These are phyloP conservation scores for Cheumatopsyche charites DNA, from an alignment of 1,140 invertebrate species.

Conservation along the genomic window DNA sequence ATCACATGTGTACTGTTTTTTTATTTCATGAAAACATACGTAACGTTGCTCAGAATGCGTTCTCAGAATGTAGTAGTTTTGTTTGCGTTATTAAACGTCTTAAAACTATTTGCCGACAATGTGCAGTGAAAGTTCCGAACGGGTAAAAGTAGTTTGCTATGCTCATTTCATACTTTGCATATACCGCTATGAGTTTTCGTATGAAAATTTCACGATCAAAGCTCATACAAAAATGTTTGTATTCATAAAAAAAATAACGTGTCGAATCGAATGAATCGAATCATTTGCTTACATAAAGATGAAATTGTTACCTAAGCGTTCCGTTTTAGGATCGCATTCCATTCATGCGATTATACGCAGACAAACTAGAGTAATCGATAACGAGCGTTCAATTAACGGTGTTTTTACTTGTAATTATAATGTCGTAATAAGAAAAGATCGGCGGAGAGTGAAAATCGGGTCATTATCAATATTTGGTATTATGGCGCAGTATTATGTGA, in stretches of 20 bases:
- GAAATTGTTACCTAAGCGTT: too few relatives aligned
- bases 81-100: not conserved
- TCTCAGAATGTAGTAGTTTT: not conserved
- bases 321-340: not conserved
- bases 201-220: not conserved
- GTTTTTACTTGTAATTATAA: too few relatives aligned
- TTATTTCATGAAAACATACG: not conserved
- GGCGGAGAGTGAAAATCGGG: not conserved
- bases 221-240: not conserved
- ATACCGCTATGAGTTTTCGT: slow-evolving; percentile 5
- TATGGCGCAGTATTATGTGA: not conserved
- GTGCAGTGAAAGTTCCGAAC: not conserved
- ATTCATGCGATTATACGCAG: not conserved
- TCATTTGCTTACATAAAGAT: too few relatives aligned
- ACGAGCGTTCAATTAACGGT: too few relatives aligned
- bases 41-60: not conserved
- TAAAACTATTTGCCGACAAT: not conserved
- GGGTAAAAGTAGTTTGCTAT: slow-evolving; percentile 8
- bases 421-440: not conserved
- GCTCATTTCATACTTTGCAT: not conserved
- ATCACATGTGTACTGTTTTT: too few relatives aligned
- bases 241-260: too few relatives aligned
- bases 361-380: too few relatives aligned
- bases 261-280: too few relatives aligned
- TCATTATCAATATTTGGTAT: slow-evolving; percentile 11